Percentiles rank a stretch among this genome's conserved stretches.
Conservation (phyloP, 2,888 invertebrate genomes). For the Callyntrura sp. region DNA sequence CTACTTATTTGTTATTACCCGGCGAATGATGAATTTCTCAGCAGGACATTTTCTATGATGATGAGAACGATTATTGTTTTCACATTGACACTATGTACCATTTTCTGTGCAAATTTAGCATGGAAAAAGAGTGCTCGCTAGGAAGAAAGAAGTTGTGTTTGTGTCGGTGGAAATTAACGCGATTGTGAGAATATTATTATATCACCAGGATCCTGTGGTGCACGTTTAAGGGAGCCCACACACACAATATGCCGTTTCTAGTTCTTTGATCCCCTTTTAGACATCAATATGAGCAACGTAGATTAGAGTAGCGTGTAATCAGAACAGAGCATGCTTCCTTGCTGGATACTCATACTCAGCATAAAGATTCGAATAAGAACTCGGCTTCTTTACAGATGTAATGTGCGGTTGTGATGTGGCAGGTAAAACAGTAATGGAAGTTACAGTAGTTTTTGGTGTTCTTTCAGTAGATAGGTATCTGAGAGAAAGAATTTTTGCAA, state of each 20-base stretch:
- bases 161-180: not conserved
- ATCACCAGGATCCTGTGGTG: not conserved
- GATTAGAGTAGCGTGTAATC: not conserved
- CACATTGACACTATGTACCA: slow-evolving; percentile 16
- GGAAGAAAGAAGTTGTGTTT: not conserved
- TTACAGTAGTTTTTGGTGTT: too few relatives aligned
- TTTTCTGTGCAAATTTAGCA: slow-evolving; percentile 18
- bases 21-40: slow-evolving; percentile 11
- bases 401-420: too few relatives aligned
- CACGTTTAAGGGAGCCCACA: slow-evolving; percentile 30
- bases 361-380: not conserved
- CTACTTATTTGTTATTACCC: not conserved
- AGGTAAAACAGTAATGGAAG: too few relatives aligned
- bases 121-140: not conserved
- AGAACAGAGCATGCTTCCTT: not conserved
- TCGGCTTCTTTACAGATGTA: too few relatives aligned
- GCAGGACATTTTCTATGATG: slow-evolving; percentile 30
- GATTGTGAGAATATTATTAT: not conserved
- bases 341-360: not conserved
- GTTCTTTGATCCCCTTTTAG: slow-evolving; percentile 3
- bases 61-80: slow-evolving; percentile 19
- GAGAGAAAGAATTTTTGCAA: too few relatives aligned
- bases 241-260: slow-evolving; percentile 11
- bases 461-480: too few relatives aligned
- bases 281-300: not conserved